These are phyloP conservation scores for Rhinogobius similis DNA, from an alignment of 2,113 vertebrate species.

Conservation along the genomic window DNA sequence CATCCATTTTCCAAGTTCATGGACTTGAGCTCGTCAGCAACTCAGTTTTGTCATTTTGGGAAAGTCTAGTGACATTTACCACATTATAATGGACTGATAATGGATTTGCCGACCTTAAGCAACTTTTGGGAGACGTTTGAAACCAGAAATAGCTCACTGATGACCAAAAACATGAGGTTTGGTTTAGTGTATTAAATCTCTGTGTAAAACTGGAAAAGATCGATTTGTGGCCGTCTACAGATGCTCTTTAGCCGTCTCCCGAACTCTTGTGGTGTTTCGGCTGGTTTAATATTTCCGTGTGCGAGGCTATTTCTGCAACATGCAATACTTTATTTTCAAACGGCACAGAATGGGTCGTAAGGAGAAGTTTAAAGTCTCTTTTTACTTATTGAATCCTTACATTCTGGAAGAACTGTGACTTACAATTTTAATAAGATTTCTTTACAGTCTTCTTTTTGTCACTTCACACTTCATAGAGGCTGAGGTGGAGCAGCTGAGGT, in stretches of 20 bases:
- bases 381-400: too few relatives aligned
- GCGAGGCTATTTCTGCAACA: not conserved
- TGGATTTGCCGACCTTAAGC: not conserved
- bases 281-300: constrained; percentile 6
- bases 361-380: not conserved
- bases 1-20: not conserved
- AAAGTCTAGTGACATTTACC: constrained; percentile 2
- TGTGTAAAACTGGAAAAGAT: not conserved
- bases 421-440: too few relatives aligned
- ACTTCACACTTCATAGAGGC: too few relatives aligned
- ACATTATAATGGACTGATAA: not conserved
- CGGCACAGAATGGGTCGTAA: not conserved
- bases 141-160: not conserved
- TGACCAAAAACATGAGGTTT: not conserved
- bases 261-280: not conserved
- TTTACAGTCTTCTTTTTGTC: too few relatives aligned
- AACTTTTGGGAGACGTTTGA: not conserved
- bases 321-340: not conserved
- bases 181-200: not conserved
- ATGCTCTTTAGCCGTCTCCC: not conserved
- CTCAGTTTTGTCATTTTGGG: not conserved
- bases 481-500: too few relatives aligned
- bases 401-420: too few relatives aligned
- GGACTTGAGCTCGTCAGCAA: not conserved
- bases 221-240: not conserved